Evolutionary conservation across 2,888 invertebrate species (phyloP).

Genomic region (Dermolepida albohirtum): DNA sequence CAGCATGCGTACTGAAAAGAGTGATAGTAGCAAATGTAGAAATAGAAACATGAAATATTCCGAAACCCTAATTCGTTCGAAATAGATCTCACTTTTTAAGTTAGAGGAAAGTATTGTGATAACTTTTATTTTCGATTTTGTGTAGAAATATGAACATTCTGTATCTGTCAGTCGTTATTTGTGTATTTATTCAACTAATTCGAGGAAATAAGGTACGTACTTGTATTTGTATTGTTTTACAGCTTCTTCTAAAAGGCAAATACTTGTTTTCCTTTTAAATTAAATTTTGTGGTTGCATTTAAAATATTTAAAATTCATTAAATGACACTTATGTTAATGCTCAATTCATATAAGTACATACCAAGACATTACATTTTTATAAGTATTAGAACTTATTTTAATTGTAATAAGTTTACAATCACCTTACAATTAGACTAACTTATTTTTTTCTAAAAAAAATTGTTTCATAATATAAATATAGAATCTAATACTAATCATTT

Average conservation of each 20-base stretch:
- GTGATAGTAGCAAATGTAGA: conserved; percentile 9
- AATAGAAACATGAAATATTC: conserved; percentile 25
- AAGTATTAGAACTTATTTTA: no score
- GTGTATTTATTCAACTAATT: conserved; percentile 32
- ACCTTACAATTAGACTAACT: no score
- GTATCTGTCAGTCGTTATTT: conserved; percentile 18
- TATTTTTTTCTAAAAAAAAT: no score
- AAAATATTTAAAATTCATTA: no score
- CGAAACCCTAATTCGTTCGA: conserved; percentile 1
- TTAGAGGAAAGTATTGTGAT: no score
- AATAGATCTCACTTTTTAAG: conserved; percentile 23
- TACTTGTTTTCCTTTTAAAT: not conserved
- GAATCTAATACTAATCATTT: no score
- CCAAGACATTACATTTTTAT: no score
- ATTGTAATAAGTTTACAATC: no score
- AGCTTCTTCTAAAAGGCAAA: not conserved
- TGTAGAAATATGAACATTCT: conserved; percentile 26
- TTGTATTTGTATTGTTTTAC: not conserved
- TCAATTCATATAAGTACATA: no score
- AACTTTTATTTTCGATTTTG: conserved; percentile 5
- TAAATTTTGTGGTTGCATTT: no score
- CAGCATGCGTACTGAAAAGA: conserved; percentile 15
- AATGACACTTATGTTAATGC: no score
- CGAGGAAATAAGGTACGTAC: conserved; percentile 28
- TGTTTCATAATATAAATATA: no score